Percentiles rank a stretch among this genome's conserved stretches.
Conservation (phyloP, 2,797 vertebrate species). For the Schizopygopsis malacanthus region DNA sequence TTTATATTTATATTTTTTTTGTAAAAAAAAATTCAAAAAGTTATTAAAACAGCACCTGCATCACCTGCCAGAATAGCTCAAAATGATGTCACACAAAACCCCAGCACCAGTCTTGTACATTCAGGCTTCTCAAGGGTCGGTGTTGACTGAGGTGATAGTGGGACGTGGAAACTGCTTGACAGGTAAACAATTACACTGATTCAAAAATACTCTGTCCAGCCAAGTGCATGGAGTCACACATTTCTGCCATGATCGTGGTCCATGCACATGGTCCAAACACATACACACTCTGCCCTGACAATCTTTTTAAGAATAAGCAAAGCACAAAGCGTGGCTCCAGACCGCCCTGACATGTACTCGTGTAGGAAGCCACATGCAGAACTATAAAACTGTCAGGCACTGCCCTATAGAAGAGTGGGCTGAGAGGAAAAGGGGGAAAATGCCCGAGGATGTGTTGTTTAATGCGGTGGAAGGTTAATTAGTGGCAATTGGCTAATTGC, state of each 20-base stretch:
- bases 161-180: slow-evolving; percentile 73
- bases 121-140: slow-evolving; percentile 54
- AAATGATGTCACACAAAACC: background rate
- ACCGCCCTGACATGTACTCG: slow-evolving; percentile 49
- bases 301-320: slow-evolving; percentile 68
- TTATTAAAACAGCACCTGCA: background rate
- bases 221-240: slow-evolving; percentile 65
- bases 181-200: slow-evolving; percentile 77
- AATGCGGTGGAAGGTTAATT: slow-evolving; percentile 64
- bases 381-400: slow-evolving; percentile 56
- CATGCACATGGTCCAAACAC: slow-evolving; percentile 57
- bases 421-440: slow-evolving; percentile 45
- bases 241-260: slow-evolving; percentile 68
- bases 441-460: slow-evolving; percentile 45
- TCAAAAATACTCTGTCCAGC: slow-evolving; percentile 71
- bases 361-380: slow-evolving; percentile 48
- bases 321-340: slow-evolving; percentile 61
- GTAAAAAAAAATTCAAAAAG: background rate
- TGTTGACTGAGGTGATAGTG: slow-evolving; percentile 61
- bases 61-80: background rate
- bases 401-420: background rate
- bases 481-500: slow-evolving; percentile 74
- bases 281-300: slow-evolving; percentile 53
- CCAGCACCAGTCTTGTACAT: background rate
- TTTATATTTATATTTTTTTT: no score